Evolutionary conservation across 2,797 vertebrate genomes (phyloP).

Genomic region (Characodon lateralis): DNA sequence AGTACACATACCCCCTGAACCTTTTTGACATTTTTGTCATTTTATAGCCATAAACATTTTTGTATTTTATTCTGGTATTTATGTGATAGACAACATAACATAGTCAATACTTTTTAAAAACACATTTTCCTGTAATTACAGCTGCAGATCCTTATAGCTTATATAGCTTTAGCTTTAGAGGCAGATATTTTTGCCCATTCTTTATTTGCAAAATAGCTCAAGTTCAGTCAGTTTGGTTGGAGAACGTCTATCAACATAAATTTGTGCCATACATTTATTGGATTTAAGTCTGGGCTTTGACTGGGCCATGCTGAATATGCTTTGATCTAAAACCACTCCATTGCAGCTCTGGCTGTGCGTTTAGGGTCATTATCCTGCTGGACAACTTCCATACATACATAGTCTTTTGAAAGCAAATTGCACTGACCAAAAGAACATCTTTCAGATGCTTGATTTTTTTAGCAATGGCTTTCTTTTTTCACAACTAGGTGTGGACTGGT

Average conservation of each 20-base stretch:
- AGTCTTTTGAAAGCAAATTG: too few relatives aligned
- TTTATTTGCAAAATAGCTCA: not conserved
- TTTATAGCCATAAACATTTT: not conserved
- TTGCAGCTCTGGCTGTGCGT: not conserved
- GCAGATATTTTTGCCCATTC: not conserved
- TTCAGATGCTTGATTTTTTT: too few relatives aligned
- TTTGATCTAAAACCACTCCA: not conserved
- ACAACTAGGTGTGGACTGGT: too few relatives aligned
- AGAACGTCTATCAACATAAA: not conserved
- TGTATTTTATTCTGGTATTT: not conserved
- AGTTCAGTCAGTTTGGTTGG: not conserved
- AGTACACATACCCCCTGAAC: not conserved
- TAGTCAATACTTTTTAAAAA: not conserved
- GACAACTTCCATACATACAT: not conserved
- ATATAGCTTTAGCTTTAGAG: not conserved
- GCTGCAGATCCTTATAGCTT: not conserved
- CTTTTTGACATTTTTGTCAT: not conserved
- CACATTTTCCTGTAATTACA: not conserved
- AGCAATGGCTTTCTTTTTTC: too few relatives aligned
- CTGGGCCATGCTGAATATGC: not conserved
- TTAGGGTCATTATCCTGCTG: not conserved
- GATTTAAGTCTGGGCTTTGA: not conserved
- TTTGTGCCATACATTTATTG: not conserved
- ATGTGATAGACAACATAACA: not conserved
- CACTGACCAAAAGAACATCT: too few relatives aligned